Conservation (phyloP, 1,140 invertebrate species). For the Musca domestica region DNA sequence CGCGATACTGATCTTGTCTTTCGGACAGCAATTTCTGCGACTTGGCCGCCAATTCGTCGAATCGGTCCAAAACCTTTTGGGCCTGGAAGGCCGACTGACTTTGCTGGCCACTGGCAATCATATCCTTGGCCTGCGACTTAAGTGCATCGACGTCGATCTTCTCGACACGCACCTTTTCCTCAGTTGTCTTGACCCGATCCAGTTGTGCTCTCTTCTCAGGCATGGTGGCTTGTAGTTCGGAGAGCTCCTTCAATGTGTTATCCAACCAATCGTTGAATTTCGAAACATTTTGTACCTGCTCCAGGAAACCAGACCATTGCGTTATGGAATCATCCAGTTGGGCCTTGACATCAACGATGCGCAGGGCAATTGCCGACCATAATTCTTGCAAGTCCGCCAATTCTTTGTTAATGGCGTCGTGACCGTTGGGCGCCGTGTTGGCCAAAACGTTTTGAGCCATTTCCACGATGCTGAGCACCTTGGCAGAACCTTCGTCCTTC, state of each 20-base stretch:
- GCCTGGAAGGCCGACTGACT: constrained; percentile 79
- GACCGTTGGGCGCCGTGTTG: constrained; percentile 85
- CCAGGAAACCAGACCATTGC: constrained; percentile 83
- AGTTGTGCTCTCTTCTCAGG: constrained; percentile 81
- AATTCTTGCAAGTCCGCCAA: constrained; percentile 82
- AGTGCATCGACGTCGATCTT: constrained; percentile 89
- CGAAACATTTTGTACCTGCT: constrained; percentile 81
- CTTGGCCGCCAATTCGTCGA: constrained; percentile 70
- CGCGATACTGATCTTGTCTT: constrained; percentile 81
- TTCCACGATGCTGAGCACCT: constrained; percentile 83
- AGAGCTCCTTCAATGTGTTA: constrained; percentile 68
- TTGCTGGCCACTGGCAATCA: constrained; percentile 81
- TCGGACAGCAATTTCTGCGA: constrained; percentile 73
- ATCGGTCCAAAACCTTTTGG: constrained; percentile 77
- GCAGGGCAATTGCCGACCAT: constrained; percentile 81
- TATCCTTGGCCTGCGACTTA: constrained; percentile 82
- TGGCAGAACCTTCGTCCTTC: constrained; percentile 88
- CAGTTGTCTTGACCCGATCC: constrained; percentile 79
- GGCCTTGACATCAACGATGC: constrained; percentile 86
- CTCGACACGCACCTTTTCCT: constrained; percentile 87
- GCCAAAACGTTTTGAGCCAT: constrained; percentile 87
- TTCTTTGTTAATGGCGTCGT: constrained; percentile 80
- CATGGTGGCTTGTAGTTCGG: constrained; percentile 75
- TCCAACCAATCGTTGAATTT: constrained; percentile 81
- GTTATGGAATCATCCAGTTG: constrained; percentile 86